Conservation (phyloP, 2,888 invertebrate genomes). For the Torymus tubicola region DNA sequence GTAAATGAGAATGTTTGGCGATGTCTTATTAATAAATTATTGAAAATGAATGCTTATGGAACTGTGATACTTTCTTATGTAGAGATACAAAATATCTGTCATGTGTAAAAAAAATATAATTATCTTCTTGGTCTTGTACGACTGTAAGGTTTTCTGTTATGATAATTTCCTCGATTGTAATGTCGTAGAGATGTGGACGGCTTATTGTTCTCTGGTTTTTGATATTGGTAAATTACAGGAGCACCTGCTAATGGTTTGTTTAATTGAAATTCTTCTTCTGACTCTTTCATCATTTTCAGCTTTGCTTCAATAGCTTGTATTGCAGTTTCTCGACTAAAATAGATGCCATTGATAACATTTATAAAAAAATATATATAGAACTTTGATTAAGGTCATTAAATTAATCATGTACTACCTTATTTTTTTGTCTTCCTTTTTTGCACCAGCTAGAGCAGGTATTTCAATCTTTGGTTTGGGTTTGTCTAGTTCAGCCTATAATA, state of each 20-base stretch:
- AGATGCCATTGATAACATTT: constrained; percentile 37
- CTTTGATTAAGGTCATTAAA: constrained; percentile 10
- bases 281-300: constrained; percentile 85
- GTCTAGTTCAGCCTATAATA: constrained; percentile 84
- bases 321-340: constrained; percentile 84
- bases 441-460: constrained; percentile 86
- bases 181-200: constrained; percentile 72
- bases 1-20: constrained; percentile 37
- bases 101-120: constrained; percentile 57
- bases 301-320: constrained; percentile 94
- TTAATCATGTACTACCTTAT: constrained; percentile 67
- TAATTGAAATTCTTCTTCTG: constrained; percentile 85
- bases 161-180: constrained; percentile 65
- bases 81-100: constrained; percentile 39
- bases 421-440: constrained; percentile 79
- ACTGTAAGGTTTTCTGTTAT: constrained; percentile 72
- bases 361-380: neutral
- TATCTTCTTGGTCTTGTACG: constrained; percentile 74
- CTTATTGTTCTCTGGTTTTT: constrained; percentile 75
- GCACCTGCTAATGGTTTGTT: constrained; percentile 84
- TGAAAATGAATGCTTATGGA: constrained; percentile 49
- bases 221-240: constrained; percentile 84
- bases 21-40: constrained; percentile 46
- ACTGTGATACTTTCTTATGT: constrained; percentile 38
- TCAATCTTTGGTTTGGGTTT: constrained; percentile 86